Evolutionary conservation across 2,113 vertebrate species (phyloP).

Genomic region (Alligator mississippiensis): DNA sequence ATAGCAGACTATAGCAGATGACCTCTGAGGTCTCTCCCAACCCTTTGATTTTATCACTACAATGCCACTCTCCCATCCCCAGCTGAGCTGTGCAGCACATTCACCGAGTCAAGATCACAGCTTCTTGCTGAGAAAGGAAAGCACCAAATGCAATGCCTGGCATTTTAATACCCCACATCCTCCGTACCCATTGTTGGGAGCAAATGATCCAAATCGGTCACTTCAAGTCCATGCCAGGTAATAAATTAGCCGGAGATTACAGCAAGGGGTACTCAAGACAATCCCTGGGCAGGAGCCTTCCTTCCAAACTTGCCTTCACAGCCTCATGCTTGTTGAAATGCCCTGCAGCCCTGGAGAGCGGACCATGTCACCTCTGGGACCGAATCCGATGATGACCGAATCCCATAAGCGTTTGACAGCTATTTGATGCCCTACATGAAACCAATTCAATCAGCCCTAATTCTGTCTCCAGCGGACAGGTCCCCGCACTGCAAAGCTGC

Average conservation of each 20-base stretch:
- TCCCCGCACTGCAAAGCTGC: not conserved
- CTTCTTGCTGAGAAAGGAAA: not conserved
- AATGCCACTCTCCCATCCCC: not conserved
- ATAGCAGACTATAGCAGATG: no score
- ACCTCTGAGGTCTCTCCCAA: no score
- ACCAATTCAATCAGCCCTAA: not conserved
- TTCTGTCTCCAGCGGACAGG: not conserved
- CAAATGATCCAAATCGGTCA: conserved; percentile 1
- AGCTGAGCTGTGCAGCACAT: not conserved
- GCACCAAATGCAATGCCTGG: not conserved
- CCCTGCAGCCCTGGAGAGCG: not conserved
- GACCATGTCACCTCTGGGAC: not conserved
- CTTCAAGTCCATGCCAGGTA: conserved; percentile 7
- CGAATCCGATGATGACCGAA: not conserved
- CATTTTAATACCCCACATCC: not conserved
- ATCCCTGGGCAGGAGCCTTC: not conserved
- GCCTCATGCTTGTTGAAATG: not conserved
- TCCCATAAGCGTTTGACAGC: not conserved
- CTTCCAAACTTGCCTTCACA: not conserved
- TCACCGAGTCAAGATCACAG: not conserved
- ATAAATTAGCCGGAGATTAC: not conserved
- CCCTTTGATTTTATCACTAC: rapidly evolving
- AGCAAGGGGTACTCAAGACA: not conserved
- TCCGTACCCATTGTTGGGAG: not conserved
- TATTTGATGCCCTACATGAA: not conserved